Evolutionary conservation across 2,113 vertebrate species (phyloP), one percentile per base, ranked within the genome.

Genomic region (Oxyura jamaicensis): DNA sequence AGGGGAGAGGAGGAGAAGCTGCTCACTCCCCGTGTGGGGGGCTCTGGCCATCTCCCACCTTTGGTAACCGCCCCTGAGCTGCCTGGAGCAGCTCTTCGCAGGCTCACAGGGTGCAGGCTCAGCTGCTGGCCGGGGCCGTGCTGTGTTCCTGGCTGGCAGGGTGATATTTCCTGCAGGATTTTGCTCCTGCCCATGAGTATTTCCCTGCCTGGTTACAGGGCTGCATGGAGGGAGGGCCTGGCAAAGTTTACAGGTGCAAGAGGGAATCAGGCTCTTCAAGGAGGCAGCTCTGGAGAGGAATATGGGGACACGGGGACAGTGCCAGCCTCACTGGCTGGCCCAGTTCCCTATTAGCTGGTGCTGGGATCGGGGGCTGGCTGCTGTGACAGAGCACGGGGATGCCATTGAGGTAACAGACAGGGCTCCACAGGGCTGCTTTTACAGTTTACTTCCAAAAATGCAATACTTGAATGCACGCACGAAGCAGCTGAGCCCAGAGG

Each of bases 41-140:
- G 52, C 69, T 66, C 82, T 65, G 75, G 13, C 62, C 39, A 31
- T 5, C 31, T 50, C 79, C 35, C 15, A 0, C 60, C 62, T 74
- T 35, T 3, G 7, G 55, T 8, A 28, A 44, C 21, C 39, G 10
- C 19, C 35, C 66, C 67, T 29, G 36, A 63, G 12, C n/a, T 18
- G 12, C 63, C 15, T 0, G 14, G 79, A 48, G 55, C 1, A 13
- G 79, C 66, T 28, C 2, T 26, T 4, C 6, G 72, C 3, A 2
- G 65, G 58, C 59, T 39, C 2, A 0, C 3, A 2, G 52, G 19
- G 71, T n/a, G 62, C 28, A 2, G 1, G 46, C 59, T 58, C 1
- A 6, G 56, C 74, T 22, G 65, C 8, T 11, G 1, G 71, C 44
- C 2, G 1, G 13, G 36, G 69, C 62, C 3, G 2, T 3, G 46